These are phyloP conservation scores for Zaprionus tsacasi DNA, from an alignment of 1,140 invertebrate genomes.

Conservation along the genomic window DNA sequence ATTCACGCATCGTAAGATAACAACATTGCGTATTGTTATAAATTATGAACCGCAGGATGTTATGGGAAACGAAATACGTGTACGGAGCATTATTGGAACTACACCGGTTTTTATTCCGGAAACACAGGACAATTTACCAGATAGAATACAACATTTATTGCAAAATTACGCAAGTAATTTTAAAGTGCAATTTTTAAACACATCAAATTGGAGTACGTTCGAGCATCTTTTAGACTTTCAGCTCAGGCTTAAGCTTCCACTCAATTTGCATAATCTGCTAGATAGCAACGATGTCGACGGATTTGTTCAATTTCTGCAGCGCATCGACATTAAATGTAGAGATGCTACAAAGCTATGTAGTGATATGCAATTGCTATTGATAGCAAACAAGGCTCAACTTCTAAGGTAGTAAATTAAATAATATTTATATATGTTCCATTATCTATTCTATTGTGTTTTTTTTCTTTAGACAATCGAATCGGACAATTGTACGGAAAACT, in stretches of 20 bases:
- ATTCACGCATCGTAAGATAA: conserved; percentile 40
- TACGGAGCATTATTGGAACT: conserved; percentile 29
- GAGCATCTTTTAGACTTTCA: conserved; percentile 61
- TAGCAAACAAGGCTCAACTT: conserved; percentile 17
- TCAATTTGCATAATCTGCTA: conserved; percentile 38
- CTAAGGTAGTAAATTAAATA: conserved; percentile 26
- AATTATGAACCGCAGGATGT: conserved; percentile 40
- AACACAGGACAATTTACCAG: background rate
- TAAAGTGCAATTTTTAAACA: background rate
- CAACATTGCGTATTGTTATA: conserved; percentile 48
- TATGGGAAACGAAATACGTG: conserved; percentile 38
- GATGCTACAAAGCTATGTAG: conserved; percentile 16
- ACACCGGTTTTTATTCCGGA: background rate
- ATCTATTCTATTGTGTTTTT: background rate
- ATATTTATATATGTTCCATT: background rate
- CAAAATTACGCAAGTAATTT: background rate
- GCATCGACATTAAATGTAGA: conserved; percentile 42
- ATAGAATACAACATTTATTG: background rate
- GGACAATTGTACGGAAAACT: conserved; percentile 44
- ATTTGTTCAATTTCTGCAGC: conserved; percentile 36
- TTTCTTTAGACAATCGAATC: conserved; percentile 51
- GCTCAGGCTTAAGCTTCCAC: conserved; percentile 52
- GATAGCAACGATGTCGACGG: conserved; percentile 42
- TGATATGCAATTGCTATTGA: conserved; percentile 28
- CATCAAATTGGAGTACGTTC: conserved; percentile 15